A percentile compares a stretch with the other conserved stretches of the same genome.
phyloP scores from a whole-genome alignment of 2,888 invertebrate species.

The Rotaria socialis region DNA sequence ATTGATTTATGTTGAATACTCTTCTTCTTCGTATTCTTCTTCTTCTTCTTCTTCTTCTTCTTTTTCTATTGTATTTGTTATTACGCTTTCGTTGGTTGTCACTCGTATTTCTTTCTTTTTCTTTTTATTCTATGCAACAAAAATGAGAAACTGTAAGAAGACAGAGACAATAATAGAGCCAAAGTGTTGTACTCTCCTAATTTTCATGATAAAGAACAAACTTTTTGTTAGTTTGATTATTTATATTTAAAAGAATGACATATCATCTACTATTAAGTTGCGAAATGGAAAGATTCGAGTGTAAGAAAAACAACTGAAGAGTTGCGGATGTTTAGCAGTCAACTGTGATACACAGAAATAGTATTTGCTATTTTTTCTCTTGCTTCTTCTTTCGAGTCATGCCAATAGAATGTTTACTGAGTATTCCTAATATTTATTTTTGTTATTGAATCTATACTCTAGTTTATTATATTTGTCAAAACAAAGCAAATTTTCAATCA shows the following conservation, averaged over 20 bases:
- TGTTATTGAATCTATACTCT: not conserved
- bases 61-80: not conserved
- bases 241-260: not conserved
- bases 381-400: not conserved
- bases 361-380: not conserved
- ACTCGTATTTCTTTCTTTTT: not conserved
- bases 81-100: not conserved
- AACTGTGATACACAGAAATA: not conserved
- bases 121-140: not conserved
- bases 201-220: too few species aligned
- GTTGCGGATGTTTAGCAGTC: not conserved
- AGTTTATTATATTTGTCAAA: too few species aligned
- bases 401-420: not conserved
- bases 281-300: not conserved
- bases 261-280: not conserved
- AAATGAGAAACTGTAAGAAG: not conserved
- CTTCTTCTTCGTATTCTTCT: too few species aligned
- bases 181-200: not conserved
- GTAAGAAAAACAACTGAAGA: not conserved
- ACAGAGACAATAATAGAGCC: not conserved
- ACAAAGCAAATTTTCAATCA: too few species aligned
- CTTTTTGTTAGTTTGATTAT: not conserved
- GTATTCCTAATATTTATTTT: not conserved
- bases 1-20: not conserved
- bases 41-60: not conserved